Percentiles rank a stretch among this genome's conserved stretches.
phyloP scores from a whole-genome alignment of 2,113 vertebrate genomes.

The Prolemur simus region DNA sequence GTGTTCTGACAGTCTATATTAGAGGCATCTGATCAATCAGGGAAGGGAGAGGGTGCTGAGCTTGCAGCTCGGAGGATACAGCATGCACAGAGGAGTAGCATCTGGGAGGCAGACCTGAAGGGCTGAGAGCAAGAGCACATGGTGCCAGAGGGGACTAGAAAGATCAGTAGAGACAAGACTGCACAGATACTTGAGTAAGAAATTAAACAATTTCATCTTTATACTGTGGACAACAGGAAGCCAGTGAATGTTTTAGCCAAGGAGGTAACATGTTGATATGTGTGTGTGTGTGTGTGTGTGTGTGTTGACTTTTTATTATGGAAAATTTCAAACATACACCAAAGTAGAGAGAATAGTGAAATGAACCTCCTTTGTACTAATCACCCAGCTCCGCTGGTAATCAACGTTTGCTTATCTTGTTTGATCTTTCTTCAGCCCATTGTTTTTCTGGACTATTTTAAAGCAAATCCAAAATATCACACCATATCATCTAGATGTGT shows the following conservation, averaged over 20 bases:
- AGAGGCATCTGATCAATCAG: neutral
- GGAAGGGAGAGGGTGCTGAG: fast-evolving
- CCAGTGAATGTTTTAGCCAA: neutral
- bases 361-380: neutral
- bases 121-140: neutral
- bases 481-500: neutral
- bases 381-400: neutral
- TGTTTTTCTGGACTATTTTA: conserved; percentile 15
- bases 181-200: neutral
- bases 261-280: neutral
- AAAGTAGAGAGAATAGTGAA: neutral
- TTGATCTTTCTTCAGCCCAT: neutral
- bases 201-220: neutral
- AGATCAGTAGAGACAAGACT: neutral
- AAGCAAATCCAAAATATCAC: neutral
- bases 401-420: neutral
- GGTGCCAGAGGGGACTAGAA: neutral
- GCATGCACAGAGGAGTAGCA: neutral
- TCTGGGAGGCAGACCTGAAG: neutral
- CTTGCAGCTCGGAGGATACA: neutral
- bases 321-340: neutral
- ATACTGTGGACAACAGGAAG: neutral
- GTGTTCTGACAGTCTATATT: neutral
- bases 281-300: neutral
- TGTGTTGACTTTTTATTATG: neutral